Evolutionary conservation across 2,113 vertebrate genomes (phyloP).

Genomic region (Ardeotis arabs): DNA sequence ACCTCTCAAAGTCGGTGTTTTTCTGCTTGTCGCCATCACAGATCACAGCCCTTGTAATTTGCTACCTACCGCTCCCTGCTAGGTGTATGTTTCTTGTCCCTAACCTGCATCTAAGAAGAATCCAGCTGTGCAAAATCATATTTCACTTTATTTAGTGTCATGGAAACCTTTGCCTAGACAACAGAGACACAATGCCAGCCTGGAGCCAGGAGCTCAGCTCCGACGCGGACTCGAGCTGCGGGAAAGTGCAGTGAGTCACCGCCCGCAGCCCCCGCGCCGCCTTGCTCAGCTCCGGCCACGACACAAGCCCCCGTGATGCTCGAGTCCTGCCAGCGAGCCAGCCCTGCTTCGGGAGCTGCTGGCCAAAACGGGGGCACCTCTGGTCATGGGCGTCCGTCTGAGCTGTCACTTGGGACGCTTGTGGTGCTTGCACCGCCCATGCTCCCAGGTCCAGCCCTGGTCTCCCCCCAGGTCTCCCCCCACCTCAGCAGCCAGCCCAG

Average conservation of each 20-base stretch:
- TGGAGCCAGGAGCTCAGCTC: neutral
- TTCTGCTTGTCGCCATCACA: neutral
- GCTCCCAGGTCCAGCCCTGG: neutral
- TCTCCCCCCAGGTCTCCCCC: neutral
- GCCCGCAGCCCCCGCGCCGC: rapidly evolving
- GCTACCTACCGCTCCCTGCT: constrained; percentile 17
- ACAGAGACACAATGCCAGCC: constrained; percentile 39
- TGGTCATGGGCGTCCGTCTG: rapidly evolving
- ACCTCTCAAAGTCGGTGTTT: constrained; percentile 34
- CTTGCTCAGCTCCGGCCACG: neutral
- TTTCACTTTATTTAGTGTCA: constrained; percentile 57
- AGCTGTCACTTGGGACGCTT: neutral
- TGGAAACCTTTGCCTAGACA: constrained; percentile 67
- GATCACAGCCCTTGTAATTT: constrained; percentile 46
- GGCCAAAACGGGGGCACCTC: rapidly evolving
- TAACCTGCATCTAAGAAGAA: constrained; percentile 41
- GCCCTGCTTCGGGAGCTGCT: neutral
- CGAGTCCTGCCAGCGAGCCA: rapidly evolving
- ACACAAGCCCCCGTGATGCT: rapidly evolving
- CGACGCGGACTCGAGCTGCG: rapidly evolving
- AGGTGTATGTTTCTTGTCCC: constrained; percentile 38
- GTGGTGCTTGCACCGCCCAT: rapidly evolving
- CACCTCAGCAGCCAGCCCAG: rapidly evolving
- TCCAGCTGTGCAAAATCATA: constrained; percentile 63
- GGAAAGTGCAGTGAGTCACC: neutral